phyloP scores from a whole-genome alignment of 2,113 vertebrate species.

The Paramormyrops kingsleyae region DNA sequence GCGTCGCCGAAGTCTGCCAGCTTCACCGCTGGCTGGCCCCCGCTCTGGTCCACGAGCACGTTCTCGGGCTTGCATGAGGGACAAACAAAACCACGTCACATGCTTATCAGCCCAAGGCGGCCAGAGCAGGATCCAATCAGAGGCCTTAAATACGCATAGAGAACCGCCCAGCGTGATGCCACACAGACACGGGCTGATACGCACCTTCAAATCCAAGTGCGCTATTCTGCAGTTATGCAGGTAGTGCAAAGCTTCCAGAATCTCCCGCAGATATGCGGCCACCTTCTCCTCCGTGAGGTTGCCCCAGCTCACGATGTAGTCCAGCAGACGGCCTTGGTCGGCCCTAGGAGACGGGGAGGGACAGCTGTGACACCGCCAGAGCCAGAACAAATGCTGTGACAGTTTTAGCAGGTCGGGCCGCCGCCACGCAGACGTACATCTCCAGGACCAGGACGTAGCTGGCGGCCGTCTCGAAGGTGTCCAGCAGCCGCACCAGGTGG shows the following conservation, averaged over 20 bases:
- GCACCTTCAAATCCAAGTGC: slow-evolving; percentile 94
- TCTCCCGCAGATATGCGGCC: slow-evolving; percentile 76
- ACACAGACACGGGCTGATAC: slow-evolving; percentile 4
- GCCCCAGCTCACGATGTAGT: slow-evolving; percentile 93
- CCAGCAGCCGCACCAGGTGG: slow-evolving; percentile 77
- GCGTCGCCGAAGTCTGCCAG: slow-evolving; percentile 90
- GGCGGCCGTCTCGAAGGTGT: slow-evolving; percentile 88
- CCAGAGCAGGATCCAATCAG: neutral
- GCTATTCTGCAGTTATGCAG: slow-evolving; percentile 90
- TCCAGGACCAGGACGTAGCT: slow-evolving; percentile 84
- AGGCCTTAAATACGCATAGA: neutral
- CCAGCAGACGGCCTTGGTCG: slow-evolving; percentile 92
- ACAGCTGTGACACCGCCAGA: neutral
- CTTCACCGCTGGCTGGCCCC: slow-evolving; percentile 76
- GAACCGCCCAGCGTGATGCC: neutral
- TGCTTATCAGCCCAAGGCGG: neutral
- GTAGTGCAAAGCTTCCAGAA: slow-evolving; percentile 94
- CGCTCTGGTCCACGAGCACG: slow-evolving; percentile 82
- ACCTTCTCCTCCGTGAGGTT: slow-evolving; percentile 95
- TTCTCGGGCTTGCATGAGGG: slow-evolving; percentile 79
- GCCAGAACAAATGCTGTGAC: neutral
- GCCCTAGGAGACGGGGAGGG: slow-evolving; percentile 59
- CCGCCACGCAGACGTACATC: slow-evolving; percentile 65
- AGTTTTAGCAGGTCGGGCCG: neutral
- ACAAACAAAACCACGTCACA: slow-evolving; percentile 10